phyloP scores from a whole-genome alignment of 2,888 invertebrate genomes.

The Geophilus truncorum region DNA sequence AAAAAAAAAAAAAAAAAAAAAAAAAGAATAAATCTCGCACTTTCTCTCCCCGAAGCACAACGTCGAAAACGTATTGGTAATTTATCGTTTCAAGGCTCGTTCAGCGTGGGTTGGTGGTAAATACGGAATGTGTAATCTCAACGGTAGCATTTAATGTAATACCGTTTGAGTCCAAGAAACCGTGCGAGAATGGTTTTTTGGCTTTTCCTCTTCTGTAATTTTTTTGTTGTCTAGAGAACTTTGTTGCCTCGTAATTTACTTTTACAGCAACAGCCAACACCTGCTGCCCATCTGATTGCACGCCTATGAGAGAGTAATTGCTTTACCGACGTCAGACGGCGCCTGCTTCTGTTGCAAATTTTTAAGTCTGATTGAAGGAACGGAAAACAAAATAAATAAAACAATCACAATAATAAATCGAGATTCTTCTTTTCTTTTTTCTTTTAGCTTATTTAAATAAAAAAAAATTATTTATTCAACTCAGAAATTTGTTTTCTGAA shows the following conservation, averaged over 20 bases:
- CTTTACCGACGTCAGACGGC: conserved; percentile 18
- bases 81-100: background rate
- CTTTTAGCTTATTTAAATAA: too few species aligned
- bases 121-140: background rate
- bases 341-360: conserved; percentile 24
- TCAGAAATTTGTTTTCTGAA: too few species aligned
- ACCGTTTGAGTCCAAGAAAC: background rate
- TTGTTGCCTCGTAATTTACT: conserved; percentile 22
- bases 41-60: background rate
- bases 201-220: background rate
- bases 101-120: background rate
- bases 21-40: background rate
- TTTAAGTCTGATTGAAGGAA: conserved; percentile 10
- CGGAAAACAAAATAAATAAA: background rate
- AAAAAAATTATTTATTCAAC: too few species aligned
- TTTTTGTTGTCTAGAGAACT: conserved; percentile 18
- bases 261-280: conserved; percentile 27
- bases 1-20: background rate
- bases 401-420: background rate
- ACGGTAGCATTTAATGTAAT: background rate
- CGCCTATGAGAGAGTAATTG: conserved; percentile 23
- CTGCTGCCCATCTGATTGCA: conserved; percentile 27
- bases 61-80: background rate
- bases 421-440: background rate
- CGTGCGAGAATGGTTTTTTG: conserved; percentile 12